Conservation (phyloP, 2,797 vertebrate genomes). For the Sebastes baramenuke region DNA sequence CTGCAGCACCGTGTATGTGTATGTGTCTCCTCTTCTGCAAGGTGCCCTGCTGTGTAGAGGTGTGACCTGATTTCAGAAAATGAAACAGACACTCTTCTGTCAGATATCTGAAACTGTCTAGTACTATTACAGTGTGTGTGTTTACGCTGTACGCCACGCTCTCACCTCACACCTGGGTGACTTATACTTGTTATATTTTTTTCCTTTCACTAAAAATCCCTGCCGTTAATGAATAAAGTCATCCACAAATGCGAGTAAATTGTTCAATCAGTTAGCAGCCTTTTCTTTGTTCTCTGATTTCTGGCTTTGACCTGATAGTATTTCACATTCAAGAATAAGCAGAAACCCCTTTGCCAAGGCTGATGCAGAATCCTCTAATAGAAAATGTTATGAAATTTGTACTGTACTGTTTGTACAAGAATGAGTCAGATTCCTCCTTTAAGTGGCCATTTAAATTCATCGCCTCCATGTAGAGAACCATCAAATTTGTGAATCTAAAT, state of each 20-base stretch:
- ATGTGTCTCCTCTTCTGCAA: not conserved
- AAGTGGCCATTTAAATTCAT: not conserved
- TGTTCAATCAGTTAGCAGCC: not conserved
- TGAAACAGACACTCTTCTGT: conserved; percentile 32
- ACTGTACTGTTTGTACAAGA: not conserved
- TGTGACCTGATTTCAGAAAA: conserved; percentile 54
- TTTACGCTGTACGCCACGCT: not conserved
- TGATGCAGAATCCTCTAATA: not conserved
- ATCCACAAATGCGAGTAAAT: not conserved
- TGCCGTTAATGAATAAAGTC: not conserved
- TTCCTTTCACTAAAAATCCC: not conserved
- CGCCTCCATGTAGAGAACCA: not conserved
- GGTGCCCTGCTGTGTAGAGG: conserved; percentile 1
- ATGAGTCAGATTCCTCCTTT: not conserved
- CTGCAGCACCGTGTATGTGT: not conserved
- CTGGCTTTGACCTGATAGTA: not conserved
- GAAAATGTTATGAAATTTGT: not conserved
- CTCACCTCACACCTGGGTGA: not conserved
- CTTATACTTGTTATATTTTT: not conserved
- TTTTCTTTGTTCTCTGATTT: not conserved
- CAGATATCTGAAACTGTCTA: conserved; percentile 28
- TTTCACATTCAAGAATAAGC: not conserved
- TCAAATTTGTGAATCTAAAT: not conserved
- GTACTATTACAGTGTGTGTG: not conserved
- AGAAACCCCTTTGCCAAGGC: not conserved